Evolutionary conservation across 1,140 invertebrate genomes (phyloP).

Genomic region (Palaemon carinicauda): DNA sequence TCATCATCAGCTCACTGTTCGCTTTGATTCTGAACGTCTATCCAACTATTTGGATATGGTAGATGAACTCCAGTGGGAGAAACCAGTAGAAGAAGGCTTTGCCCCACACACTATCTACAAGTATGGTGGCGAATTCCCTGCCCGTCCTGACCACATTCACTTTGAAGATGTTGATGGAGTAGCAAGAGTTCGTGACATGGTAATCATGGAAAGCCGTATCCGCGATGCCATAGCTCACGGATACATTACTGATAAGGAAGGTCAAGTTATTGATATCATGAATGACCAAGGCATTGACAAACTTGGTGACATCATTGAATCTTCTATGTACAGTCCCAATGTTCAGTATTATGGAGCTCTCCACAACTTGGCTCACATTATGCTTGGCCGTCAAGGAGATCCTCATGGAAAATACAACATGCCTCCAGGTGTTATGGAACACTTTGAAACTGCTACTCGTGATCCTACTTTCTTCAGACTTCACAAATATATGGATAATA

Average conservation of each 20-base stretch:
- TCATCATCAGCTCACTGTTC: conserved; percentile 68
- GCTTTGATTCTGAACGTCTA: conserved; percentile 68
- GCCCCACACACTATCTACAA: conserved; percentile 70
- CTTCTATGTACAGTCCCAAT: conserved; percentile 60
- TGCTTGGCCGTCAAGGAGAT: conserved; percentile 60
- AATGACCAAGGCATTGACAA: conserved; percentile 60
- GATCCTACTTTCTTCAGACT: conserved; percentile 66
- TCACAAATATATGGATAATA: conserved; percentile 65
- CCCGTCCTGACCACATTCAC: conserved; percentile 67
- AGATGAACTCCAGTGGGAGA: conserved; percentile 64
- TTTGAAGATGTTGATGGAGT: conserved; percentile 66
- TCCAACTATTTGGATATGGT: conserved; percentile 66
- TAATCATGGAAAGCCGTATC: conserved; percentile 71
- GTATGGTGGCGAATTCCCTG: conserved; percentile 73
- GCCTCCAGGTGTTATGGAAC: conserved; percentile 67
- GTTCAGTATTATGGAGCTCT: conserved; percentile 61
- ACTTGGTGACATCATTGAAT: conserved; percentile 61
- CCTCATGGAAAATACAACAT: conserved; percentile 59
- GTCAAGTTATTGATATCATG: conserved; percentile 49
- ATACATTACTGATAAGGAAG: conserved; percentile 65
- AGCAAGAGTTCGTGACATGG: conserved; percentile 63
- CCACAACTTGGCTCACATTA: conserved; percentile 62
- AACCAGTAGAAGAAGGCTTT: conserved; percentile 69
- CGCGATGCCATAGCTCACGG: conserved; percentile 73
- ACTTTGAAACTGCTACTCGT: conserved; percentile 69